Evolutionary conservation across 2,888 invertebrate genomes (phyloP), one percentile per base, ranked within the genome.

Genomic region (Frankliniella fusca): DNA sequence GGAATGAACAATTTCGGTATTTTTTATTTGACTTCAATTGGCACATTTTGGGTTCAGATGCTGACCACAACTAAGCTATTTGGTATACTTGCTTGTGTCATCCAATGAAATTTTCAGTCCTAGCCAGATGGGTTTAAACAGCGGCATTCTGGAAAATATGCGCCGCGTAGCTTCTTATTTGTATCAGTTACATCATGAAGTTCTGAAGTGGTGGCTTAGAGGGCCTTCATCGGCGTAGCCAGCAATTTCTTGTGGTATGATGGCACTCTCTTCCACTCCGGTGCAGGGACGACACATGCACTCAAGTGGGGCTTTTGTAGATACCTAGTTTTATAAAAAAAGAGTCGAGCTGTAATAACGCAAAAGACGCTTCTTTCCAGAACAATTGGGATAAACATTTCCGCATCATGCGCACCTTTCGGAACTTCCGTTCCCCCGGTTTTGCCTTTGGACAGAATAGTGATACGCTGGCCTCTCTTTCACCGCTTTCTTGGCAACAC

Each of bases 201-300:
- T 76, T 27, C 70, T 23, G 86, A 95, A 95, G 87, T 95, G 95
- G 85, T 94, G 93, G 83, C 93, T 93, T 38, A 96, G 89, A 0
- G 94, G 93, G 38, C 94, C 93, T 89, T 95, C 95, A 84, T 95
- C 95, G 11, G 94, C 91, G 87, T 95, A 96, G 76, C 94, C 94
- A 81, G 95, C 94, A 79, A 97, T 93, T 90, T 97, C 97, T 89
- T 97, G 96, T 3, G 97, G 96, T 84, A 97, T 91, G 80, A 97
- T 93, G 3, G 95, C 92, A 86, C 93, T 94, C 88, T 97, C 96
- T 87, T 97, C 96, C 10, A 97, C 92, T 20, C 93, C 93, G 0
- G 95, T 95, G 88, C 97, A 97, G 0, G 97, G 97, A 61, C 97
- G 92, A 87, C 97, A 97, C 96, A 97, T 97, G 86, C 97, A 97